A percentile compares a stretch with the other conserved stretches of the same genome.
Conservation (phyloP, 2,797 vertebrate genomes). For the Avahi laniger region DNA sequence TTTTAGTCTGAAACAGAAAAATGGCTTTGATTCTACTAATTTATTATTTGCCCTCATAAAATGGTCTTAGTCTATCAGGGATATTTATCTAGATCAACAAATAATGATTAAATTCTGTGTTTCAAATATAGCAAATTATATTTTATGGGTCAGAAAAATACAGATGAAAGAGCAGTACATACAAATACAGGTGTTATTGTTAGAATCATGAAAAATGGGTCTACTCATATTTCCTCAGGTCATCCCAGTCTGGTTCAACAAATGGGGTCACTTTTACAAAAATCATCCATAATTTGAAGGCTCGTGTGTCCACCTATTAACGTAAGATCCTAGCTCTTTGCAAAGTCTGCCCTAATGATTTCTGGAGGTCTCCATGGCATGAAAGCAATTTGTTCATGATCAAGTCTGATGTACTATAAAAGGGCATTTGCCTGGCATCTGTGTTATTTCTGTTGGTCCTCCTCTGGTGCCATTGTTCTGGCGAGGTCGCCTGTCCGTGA, state of each 20-base stretch:
- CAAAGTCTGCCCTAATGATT: neutral
- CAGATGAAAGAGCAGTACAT: neutral
- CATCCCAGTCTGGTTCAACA: neutral
- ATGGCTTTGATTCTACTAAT: neutral
- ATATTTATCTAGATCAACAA: neutral
- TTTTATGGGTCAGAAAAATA: neutral
- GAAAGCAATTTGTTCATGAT: neutral
- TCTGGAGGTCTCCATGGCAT: neutral
- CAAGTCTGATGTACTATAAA: neutral
- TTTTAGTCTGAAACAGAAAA: neutral
- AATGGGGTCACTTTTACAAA: neutral
- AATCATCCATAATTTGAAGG: neutral
- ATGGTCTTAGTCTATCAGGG: neutral
- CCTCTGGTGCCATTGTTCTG: neutral
- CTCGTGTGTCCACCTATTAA: neutral
- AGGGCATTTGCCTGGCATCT: neutral
- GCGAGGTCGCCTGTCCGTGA: neutral
- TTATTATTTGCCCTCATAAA: neutral
- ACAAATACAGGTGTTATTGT: neutral
- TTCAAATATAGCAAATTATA: neutral
- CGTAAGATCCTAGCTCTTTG: neutral
- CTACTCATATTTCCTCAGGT: neutral
- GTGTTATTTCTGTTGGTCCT: neutral
- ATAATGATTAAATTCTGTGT: neutral
- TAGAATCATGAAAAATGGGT: neutral